Percentiles rank a stretch among this genome's conserved stretches.
Evolutionary conservation across 2,888 invertebrate genomes (phyloP).

Genomic region (Folsomia manolachei): DNA sequence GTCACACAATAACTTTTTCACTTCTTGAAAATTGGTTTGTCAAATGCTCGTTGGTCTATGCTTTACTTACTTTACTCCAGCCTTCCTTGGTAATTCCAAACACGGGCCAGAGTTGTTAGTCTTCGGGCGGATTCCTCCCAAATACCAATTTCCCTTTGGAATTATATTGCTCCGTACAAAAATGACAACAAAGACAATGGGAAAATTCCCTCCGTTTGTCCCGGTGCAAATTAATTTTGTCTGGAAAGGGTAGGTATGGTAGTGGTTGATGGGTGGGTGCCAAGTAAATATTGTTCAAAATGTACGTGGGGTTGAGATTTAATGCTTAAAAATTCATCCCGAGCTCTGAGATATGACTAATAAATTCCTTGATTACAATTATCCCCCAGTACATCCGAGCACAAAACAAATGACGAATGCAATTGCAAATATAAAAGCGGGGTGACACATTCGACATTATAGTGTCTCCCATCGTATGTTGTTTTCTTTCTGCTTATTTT

Average conservation of each 20-base stretch:
- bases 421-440: slow-evolving; percentile 16
- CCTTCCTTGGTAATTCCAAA: neutral
- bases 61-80: slow-evolving; percentile 29
- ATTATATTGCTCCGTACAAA: neutral
- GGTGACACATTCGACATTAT: neutral
- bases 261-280: neutral
- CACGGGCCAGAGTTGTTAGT: slow-evolving; percentile 11
- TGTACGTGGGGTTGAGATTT: slow-evolving; percentile 29
- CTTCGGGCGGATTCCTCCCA: slow-evolving; percentile 4
- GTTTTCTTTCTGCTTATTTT: slow-evolving; percentile 17
- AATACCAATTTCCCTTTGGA: slow-evolving; percentile 6
- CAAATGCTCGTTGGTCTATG: slow-evolving; percentile 36
- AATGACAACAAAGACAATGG: slow-evolving; percentile 9
- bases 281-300: neutral
- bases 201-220: slow-evolving; percentile 7
- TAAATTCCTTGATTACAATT: slow-evolving; percentile 49
- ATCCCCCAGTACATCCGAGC: neutral
- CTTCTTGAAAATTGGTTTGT: slow-evolving; percentile 47
- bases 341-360: slow-evolving; percentile 38
- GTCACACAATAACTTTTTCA: slow-evolving; percentile 46
- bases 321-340: neutral
- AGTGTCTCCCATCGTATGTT: no score
- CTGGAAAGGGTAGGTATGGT: slow-evolving; percentile 34
- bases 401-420: slow-evolving; percentile 13
- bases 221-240: slow-evolving; percentile 47